These are phyloP conservation scores for Cheirogaleus medius DNA, from an alignment of 2,113 vertebrate genomes.

Conservation along the genomic window DNA sequence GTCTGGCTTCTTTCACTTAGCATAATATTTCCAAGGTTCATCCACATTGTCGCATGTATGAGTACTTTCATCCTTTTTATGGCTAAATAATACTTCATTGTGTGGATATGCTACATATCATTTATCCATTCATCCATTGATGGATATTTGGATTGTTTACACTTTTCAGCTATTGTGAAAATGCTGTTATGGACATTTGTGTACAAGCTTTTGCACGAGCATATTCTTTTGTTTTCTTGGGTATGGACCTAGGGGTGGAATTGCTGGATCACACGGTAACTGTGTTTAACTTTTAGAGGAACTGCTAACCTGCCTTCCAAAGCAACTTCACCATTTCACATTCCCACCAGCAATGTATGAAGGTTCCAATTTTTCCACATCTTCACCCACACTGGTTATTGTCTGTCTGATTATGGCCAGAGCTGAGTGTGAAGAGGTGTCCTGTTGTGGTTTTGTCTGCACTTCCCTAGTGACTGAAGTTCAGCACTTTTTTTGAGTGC, in stretches of 20 bases:
- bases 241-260: neutral
- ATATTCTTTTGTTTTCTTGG: neutral
- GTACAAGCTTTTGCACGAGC: rapidly evolving
- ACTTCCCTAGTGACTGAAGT: neutral
- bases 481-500: neutral
- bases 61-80: rapidly evolving
- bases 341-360: rapidly evolving
- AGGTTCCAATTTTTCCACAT: rapidly evolving
- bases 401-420: rapidly evolving
- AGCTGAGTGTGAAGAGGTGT: neutral
- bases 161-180: rapidly evolving
- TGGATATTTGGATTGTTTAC: neutral
- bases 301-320: neutral
- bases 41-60: rapidly evolving
- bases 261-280: no score
- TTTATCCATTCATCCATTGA: neutral
- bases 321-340: neutral
- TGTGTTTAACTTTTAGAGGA: neutral
- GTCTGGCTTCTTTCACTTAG: neutral
- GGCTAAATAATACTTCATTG: neutral
- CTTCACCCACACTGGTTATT: rapidly evolving
- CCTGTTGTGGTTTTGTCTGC: rapidly evolving
- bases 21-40: rapidly evolving
- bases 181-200: neutral
- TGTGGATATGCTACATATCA: rapidly evolving